Evolutionary conservation across 1,140 invertebrate species (phyloP), one percentile per base, ranked within the genome.

Genomic region (Acromyrmex heyeri): DNA sequence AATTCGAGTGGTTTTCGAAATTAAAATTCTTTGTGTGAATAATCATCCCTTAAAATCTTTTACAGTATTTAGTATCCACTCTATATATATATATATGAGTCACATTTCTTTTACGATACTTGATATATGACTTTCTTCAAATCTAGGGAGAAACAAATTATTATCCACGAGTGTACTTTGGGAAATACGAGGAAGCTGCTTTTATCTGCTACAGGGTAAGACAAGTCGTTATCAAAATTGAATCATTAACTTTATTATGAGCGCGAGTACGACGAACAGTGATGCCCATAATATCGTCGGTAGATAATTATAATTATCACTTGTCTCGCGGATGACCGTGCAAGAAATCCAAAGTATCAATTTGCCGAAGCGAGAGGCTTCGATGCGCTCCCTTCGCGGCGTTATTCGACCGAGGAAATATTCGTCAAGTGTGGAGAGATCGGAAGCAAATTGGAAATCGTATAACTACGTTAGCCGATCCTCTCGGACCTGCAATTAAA

Each of bases 361-460:
- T 69, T 81, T 81, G 50, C 50, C 77, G 1, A 24, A 24, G 24
- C 24, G 48, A 44, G 64, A 48, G 30, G 34, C 34, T 81, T 55
- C 14, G 48, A 69, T 27, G 30, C 18, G 27, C 10, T 38, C 77
- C 30, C 77, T 67, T 55, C 30, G 59, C 38, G 21, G 16, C 57
- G 64, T 38, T 81, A 55, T 7, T 69, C 64, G 18, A 67, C 77
- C 64, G 62, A 57, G 30, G 50, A 70, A 81, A 53, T 69, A 55
- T 81, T 50, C 24, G 64, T 48, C n/a, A 14, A 27, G 44, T 44
- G 3, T 14, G 18, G 48, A 34, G 76, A 24, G 62, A 81, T 69
- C 48, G 62, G 48, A 69, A 81, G 64, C 77, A 65, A 69, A 81
- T 81, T 69, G 77, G 64, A 81, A 81, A 81, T 81, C 64, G 65